phyloP scores from a whole-genome alignment of 2,888 invertebrate species.

The Tortricodes alternella region DNA sequence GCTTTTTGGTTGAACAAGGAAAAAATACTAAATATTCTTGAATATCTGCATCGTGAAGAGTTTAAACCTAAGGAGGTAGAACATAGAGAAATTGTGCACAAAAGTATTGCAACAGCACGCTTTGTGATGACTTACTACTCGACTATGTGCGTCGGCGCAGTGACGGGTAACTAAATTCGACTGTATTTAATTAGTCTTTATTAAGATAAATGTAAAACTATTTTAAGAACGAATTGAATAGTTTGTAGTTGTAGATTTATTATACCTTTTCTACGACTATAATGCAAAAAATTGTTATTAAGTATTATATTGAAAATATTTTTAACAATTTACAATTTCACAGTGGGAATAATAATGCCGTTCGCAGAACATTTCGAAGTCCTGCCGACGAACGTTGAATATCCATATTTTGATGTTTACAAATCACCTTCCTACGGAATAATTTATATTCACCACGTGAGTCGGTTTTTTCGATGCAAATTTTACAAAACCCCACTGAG shows the following conservation, averaged over 20 bases:
- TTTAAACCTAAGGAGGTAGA: slow-evolving; percentile 69
- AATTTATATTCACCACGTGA: slow-evolving; percentile 72
- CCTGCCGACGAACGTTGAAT: slow-evolving; percentile 77
- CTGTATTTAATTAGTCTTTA: not conserved
- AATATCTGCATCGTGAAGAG: slow-evolving; percentile 66
- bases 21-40: slow-evolving; percentile 62
- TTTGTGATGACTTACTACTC: slow-evolving; percentile 73
- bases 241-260: too few species aligned
- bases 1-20: slow-evolving; percentile 73
- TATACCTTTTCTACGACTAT: too few species aligned
- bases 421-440: slow-evolving; percentile 61
- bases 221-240: too few species aligned
- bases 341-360: slow-evolving; percentile 76
- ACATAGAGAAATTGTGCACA: slow-evolving; percentile 61
- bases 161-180: slow-evolving; percentile 56
- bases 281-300: too few species aligned
- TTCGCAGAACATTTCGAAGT: slow-evolving; percentile 71
- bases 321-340: slow-evolving; percentile 30
- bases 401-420: slow-evolving; percentile 68
- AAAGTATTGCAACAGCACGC: slow-evolving; percentile 67
- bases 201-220: too few species aligned
- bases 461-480: slow-evolving; percentile 40
- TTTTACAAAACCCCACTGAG: too few species aligned
- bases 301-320: too few species aligned
- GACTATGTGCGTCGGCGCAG: slow-evolving; percentile 73